Evolutionary conservation across 2,888 invertebrate species (phyloP), one percentile per base, ranked within the genome.

Genomic region (Amblyteles armatorius): DNA sequence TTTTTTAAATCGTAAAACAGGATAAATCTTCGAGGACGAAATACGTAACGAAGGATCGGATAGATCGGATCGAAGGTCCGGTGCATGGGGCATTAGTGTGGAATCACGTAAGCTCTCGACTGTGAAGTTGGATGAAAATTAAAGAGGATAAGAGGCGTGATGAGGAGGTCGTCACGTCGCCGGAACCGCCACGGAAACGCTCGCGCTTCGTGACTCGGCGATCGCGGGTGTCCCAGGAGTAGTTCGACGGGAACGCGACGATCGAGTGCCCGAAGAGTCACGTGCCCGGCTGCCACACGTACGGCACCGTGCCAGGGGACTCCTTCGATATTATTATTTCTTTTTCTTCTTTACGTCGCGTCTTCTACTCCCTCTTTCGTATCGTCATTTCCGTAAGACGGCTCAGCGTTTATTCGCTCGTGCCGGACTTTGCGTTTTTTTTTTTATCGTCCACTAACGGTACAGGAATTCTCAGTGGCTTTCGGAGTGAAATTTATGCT

Each of bases 131-230:
- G 73, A 78, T 67, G 44, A 76, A 81, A 79, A 82, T 83, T 63
- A 84, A 74, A 86, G 50, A 67, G 63, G 52, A 82, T 33, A 52
- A 79, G 67, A 81, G 57, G 71, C 68, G 79, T 60, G 60, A 68
- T 71, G 79, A 79, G 68, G 80, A 83, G 80, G 77, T 85, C 87
- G 93, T 92, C 93, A 93, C 92, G 93, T 93, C 91, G 90, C 91
- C 90, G 89, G 90, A 91, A 91, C 89, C 91, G 88, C 89, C 90
- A 89, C 90, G 91, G 91, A 91, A 91, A 90, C 91, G 91, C 87
- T 80, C 80, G 71, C 87, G 68, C 77, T 90, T 90, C 91, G 91
- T 91, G 91, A 91, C 91, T 88, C 82, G 84, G 44, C 82, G 83
- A 68, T 88, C 88, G 55, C 82, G 78, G 78, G 68, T 74, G 82